Evolutionary conservation across 2,797 vertebrate genomes (phyloP), one percentile per base, ranked within the genome.

Genomic region (Tokudaia tokunoshimensis): DNA sequence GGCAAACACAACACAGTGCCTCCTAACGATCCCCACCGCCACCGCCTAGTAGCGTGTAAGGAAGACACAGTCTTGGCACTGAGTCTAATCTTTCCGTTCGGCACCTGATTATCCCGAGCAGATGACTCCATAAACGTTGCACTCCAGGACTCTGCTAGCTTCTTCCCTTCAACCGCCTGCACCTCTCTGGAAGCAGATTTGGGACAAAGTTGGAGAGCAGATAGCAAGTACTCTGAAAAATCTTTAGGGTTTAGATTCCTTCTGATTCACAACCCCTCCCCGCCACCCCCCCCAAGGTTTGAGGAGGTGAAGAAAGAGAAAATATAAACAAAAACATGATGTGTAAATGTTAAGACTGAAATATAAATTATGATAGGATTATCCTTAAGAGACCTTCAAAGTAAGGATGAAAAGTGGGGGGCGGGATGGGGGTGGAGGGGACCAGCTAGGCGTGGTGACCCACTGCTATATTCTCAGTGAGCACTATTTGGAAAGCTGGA

Each of bases 81-180:
- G 22, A 31, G 44, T 44, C 57, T 52, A 82, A 55, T 76, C 19
- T 81, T 89, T 55, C 78, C 47, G 78, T 34, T 87, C 63, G 24
- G 89, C 31, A 99, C 99, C 98, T 99, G 99, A 89, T 99, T 99
- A 97, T 99, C 99, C 97, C 99, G 99, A 97, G 99, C 99, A 34
- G 99, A 99, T 10, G 99, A 99, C 97, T 99, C 98, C 92, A 99
- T 99, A 97, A 99, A 99, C 1, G 99, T 98, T 3, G 99, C 99
- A 7, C 99, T 99, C 99, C 99, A 99, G 6, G 99, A 99, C 95
- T 99, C 99, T 0, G 98, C 99, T 94, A 99, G 98, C 97, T 99
- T 99, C 98, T 99, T 99, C 37, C 99, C 99, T 96, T 99, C 99
- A 63, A 99, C 99, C 8, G 97, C 98, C 96, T 99, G 99, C 94